These are phyloP conservation scores for Microctonus hyperodae DNA, from an alignment of 2,888 invertebrate species.

Conservation along the genomic window DNA sequence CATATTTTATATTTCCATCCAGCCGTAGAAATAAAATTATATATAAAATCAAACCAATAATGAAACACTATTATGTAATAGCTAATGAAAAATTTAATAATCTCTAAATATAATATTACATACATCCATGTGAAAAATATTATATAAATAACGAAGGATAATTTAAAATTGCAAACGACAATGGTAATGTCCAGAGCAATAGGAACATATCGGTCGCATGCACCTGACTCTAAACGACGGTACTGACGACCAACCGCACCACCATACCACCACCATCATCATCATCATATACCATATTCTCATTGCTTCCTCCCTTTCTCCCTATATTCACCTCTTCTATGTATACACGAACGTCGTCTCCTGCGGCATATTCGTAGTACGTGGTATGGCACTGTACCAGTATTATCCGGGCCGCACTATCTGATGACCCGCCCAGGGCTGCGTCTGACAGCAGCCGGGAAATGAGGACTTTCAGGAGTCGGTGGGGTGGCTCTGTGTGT, in stretches of 20 bases:
- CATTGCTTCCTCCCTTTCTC: slow-evolving; percentile 19
- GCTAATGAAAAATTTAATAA: slow-evolving; percentile 4
- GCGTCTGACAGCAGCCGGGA: slow-evolving; percentile 60
- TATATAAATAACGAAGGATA: neutral
- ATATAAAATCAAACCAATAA: slow-evolving; percentile 10
- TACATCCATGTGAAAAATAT: no score
- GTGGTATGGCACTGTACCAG: slow-evolving; percentile 41
- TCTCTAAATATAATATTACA: no score
- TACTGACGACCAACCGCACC: slow-evolving; percentile 3
- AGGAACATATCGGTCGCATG: slow-evolving; percentile 24
- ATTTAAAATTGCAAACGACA: slow-evolving; percentile 14
- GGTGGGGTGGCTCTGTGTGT: slow-evolving; percentile 9
- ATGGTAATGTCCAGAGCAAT: slow-evolving; percentile 25
- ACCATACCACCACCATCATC: slow-evolving; percentile 28
- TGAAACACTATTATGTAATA: neutral
- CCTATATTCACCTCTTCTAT: slow-evolving; percentile 26
- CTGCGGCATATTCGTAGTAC: slow-evolving; percentile 30
- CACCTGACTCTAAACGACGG: slow-evolving; percentile 23
- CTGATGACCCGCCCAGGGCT: slow-evolving; percentile 62
- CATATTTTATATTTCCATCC: slow-evolving; percentile 7
- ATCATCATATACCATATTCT: slow-evolving; percentile 10
- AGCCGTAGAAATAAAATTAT: neutral
- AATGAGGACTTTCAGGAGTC: slow-evolving; percentile 57
- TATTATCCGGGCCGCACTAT: slow-evolving; percentile 57
- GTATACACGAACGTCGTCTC: slow-evolving; percentile 22